These are phyloP conservation scores for Aythya baeri DNA, from an alignment of 2,113 vertebrate species.

Conservation along the genomic window DNA sequence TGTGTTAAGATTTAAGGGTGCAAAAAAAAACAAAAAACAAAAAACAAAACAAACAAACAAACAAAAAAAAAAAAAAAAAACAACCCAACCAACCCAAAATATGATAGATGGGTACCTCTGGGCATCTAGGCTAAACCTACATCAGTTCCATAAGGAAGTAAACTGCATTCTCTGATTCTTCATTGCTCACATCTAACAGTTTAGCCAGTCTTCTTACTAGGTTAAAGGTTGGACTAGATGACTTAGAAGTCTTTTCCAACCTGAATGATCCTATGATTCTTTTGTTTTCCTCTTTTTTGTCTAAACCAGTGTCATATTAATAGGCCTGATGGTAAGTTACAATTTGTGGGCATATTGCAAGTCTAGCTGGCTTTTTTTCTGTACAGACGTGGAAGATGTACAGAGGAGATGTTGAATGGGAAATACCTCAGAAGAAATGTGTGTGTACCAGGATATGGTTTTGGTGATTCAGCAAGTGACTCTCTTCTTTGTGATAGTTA, in stretches of 20 bases:
- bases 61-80: too few relatives aligned
- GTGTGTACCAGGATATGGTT: neutral
- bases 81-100: too few relatives aligned
- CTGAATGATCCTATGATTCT: too few relatives aligned
- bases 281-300: neutral
- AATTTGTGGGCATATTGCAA: neutral
- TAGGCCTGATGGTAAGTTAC: neutral
- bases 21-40: neutral
- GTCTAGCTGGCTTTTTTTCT: neutral
- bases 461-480: conserved; percentile 47
- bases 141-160: neutral
- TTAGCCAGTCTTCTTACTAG: too few relatives aligned
- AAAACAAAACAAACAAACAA: too few relatives aligned
- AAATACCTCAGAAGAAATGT: neutral
- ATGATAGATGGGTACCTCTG: neutral
- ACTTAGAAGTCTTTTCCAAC: too few relatives aligned
- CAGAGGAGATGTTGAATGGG: neutral
- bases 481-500: neutral
- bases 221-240: too few relatives aligned
- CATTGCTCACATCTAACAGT: neutral
- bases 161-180: neutral
- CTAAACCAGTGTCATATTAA: neutral
- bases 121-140: neutral
- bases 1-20: neutral
- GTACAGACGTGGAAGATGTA: neutral